These are phyloP conservation scores for Sericinus montela DNA, from an alignment of 2,888 invertebrate genomes.

Conservation along the genomic window DNA sequence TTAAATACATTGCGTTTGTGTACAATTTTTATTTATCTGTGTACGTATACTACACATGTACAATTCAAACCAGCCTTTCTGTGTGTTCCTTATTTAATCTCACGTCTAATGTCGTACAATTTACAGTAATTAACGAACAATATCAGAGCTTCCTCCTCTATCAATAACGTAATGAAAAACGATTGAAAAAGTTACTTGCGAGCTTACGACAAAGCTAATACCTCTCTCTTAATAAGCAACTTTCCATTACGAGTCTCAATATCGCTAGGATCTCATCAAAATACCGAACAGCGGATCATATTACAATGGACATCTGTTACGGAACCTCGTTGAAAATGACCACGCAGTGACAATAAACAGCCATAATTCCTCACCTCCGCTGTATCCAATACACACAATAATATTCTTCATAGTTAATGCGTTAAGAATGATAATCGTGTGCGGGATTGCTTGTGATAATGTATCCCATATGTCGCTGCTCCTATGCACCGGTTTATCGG, in stretches of 20 bases:
- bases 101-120: conserved; percentile 1
- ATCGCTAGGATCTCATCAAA: conserved; percentile 55
- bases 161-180: conserved; percentile 5
- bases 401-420: background rate
- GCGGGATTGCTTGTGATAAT: background rate
- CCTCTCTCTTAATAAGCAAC: conserved; percentile 36
- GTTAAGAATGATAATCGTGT: conserved; percentile 13
- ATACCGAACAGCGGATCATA: conserved; percentile 62
- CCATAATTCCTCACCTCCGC: background rate
- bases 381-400: conserved; percentile 14
- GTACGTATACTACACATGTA: too few species aligned
- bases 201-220: conserved; percentile 15
- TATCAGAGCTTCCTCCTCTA: conserved; percentile 9
- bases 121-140: conserved; percentile 8
- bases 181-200: conserved; percentile 2
- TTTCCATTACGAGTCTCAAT: conserved; percentile 41
- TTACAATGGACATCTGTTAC: conserved; percentile 48
- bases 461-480: conserved; percentile 21
- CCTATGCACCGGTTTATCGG: conserved; percentile 36
- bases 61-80: background rate
- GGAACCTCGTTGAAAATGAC: conserved; percentile 47
- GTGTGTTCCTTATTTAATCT: background rate
- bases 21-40: too few species aligned
- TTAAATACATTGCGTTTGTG: too few species aligned
- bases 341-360: conserved; percentile 18